Conservation (phyloP, 2,113 vertebrate species). For the Eupsittula cactorum region DNA sequence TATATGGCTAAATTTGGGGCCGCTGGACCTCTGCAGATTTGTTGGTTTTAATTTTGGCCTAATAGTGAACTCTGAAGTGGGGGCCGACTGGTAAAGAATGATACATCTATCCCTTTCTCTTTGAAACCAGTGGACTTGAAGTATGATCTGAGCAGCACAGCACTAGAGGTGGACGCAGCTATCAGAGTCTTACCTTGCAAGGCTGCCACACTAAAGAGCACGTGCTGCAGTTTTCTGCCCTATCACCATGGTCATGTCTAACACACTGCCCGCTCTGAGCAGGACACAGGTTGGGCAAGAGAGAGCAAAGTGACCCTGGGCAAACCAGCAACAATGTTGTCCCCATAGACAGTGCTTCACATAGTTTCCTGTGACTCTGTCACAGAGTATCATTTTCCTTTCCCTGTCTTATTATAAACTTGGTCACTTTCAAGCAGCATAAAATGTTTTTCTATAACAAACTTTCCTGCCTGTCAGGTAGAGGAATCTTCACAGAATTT, state of each 20-base stretch:
- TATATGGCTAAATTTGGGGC: neutral
- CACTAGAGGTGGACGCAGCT: neutral
- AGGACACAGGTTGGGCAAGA: accelerated
- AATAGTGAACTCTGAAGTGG: neutral
- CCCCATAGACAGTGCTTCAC: accelerated
- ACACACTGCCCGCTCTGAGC: neutral
- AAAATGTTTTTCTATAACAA: neutral
- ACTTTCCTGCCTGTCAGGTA: neutral
- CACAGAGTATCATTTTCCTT: neutral
- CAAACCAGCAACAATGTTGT: neutral
- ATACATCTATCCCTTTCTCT: neutral
- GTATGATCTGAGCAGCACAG: neutral
- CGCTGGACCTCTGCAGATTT: neutral
- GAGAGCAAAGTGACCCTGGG: neutral
- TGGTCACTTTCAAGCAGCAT: neutral
- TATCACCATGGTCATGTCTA: accelerated
- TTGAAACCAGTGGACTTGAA: neutral
- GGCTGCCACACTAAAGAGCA: neutral
- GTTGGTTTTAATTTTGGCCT: neutral
- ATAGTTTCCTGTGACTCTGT: neutral
- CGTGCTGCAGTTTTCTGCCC: neutral
- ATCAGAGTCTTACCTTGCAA: accelerated
- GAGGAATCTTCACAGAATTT: neutral
- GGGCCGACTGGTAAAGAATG: neutral
- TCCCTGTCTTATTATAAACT: accelerated